phyloP scores from a whole-genome alignment of 2,888 invertebrate species.

The Lasioglossum calceatum region DNA sequence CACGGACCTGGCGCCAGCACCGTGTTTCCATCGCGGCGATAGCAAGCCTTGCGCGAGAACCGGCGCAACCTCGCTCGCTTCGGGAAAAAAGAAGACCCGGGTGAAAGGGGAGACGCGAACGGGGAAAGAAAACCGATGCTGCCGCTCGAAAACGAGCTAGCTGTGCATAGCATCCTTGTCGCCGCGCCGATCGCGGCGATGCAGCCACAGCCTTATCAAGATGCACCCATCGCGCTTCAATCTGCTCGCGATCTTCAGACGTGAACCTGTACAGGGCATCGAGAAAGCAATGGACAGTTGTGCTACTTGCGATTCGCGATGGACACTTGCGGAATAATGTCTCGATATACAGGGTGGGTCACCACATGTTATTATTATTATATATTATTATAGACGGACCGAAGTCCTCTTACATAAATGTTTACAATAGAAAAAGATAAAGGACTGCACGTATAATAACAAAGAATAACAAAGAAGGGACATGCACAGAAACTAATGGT shows the following conservation, averaged over 20 bases:
- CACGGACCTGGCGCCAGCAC: slow-evolving; percentile 14
- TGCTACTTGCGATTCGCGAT: neutral
- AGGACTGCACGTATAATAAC: too few species aligned
- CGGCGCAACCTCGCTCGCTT: slow-evolving; percentile 20
- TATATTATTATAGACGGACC: too few species aligned
- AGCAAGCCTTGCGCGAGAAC: slow-evolving; percentile 24
- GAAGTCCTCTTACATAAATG: too few species aligned
- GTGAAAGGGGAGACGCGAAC: neutral
- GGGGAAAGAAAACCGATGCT: neutral
- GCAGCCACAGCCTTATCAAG: neutral
- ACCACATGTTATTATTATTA: too few species aligned
- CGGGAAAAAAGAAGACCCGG: slow-evolving; percentile 4
- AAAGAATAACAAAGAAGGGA: too few species aligned
- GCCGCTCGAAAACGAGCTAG: slow-evolving; percentile 1
- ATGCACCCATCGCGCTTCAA: neutral
- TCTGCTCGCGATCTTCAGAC: neutral
- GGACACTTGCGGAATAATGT: too few species aligned
- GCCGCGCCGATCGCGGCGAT: neutral
- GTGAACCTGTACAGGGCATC: neutral
- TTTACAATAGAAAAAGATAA: too few species aligned
- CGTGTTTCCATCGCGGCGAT: slow-evolving; percentile 29
- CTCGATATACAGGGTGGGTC: too few species aligned
- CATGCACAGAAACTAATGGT: too few species aligned
- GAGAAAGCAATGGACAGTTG: neutral
- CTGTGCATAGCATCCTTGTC: neutral